A percentile compares a stretch with the other conserved stretches of the same genome.
These are phyloP conservation scores for Podilymbus podiceps DNA, from an alignment of 2,113 vertebrate species.

Conservation along the genomic window DNA sequence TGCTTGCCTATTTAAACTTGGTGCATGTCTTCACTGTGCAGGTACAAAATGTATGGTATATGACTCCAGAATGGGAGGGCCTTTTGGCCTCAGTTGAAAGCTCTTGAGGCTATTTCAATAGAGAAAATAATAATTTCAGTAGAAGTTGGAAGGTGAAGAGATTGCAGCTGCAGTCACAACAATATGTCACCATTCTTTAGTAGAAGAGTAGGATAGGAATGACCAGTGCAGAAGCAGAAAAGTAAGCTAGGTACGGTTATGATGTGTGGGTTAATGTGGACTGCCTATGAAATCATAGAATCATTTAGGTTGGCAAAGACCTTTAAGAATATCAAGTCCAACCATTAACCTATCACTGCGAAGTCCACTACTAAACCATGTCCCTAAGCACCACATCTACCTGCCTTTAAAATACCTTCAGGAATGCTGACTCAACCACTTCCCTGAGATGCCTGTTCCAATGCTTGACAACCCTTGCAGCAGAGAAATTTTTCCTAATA, in stretches of 20 bases:
- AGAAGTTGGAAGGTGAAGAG: not conserved
- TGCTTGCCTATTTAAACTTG: not conserved
- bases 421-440: no score
- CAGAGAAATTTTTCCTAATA: no score
- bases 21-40: not conserved
- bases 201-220: not conserved
- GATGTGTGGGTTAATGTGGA: not conserved
- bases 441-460: no score
- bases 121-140: not conserved
- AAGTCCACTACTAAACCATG: no score
- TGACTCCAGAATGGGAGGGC: not conserved
- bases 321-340: no score
- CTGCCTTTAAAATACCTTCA: no score
- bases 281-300: not conserved
- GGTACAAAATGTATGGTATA: accelerated
- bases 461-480: no score
- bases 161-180: not conserved
- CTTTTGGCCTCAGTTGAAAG: not conserved
- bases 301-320: no score
- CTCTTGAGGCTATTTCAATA: not conserved
- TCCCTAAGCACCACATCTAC: no score
- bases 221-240: not conserved
- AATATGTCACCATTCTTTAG: not conserved
- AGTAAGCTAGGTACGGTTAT: not conserved
- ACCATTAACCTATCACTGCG: no score